Evolutionary conservation across 2,113 vertebrate genomes (phyloP).

Genomic region (Chlamydotis undulata): DNA sequence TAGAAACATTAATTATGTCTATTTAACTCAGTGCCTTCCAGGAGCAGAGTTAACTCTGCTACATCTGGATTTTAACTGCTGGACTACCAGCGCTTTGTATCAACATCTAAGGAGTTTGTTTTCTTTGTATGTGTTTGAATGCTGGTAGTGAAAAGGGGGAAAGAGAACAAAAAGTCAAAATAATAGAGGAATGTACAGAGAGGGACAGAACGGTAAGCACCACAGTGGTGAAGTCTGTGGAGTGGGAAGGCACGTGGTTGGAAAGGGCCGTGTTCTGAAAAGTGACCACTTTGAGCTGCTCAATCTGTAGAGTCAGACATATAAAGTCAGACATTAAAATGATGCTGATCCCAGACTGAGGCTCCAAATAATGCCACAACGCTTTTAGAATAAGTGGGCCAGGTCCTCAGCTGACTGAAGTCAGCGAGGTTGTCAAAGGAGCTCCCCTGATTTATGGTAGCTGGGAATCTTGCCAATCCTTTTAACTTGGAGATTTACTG

Average conservation of each 20-base stretch:
- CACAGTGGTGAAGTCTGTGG: neutral
- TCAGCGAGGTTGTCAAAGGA: neutral
- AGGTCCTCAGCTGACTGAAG: slow-evolving; percentile 52
- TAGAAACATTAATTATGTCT: neutral
- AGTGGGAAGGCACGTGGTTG: neutral
- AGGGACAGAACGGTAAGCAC: neutral
- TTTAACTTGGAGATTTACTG: slow-evolving; percentile 57
- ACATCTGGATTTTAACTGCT: neutral
- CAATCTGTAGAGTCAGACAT: neutral
- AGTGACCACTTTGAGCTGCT: neutral
- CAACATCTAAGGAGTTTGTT: neutral
- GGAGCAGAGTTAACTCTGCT: neutral
- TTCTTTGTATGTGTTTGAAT: neutral
- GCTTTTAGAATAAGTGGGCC: neutral
- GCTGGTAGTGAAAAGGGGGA: neutral
- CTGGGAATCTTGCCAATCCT: slow-evolving; percentile 55
- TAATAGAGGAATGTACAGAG: neutral
- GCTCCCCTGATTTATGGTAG: slow-evolving; percentile 30
- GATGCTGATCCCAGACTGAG: neutral
- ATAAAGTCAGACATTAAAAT: slow-evolving; percentile 6
- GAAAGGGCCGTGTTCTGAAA: neutral
- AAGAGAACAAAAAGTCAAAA: neutral
- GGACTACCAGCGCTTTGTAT: neutral
- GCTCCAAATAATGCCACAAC: neutral
- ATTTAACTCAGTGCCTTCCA: neutral